A percentile compares a stretch with the other conserved stretches of the same genome.
phyloP scores from a whole-genome alignment of 2,888 invertebrate genomes.

The Ceramica pisi region DNA sequence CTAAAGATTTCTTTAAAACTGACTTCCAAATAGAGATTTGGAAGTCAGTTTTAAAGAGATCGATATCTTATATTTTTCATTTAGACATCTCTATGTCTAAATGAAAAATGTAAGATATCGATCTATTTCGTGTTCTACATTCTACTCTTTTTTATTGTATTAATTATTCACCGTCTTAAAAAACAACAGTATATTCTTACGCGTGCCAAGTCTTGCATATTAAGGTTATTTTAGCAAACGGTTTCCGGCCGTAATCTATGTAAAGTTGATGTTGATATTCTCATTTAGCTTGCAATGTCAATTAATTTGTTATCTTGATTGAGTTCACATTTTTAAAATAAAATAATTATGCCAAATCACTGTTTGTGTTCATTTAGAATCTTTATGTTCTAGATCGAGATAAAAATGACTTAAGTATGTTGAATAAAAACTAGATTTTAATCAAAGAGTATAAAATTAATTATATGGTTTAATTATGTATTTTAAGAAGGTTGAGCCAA shows the following conservation, averaged over 20 bases:
- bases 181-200: slow-evolving; percentile 1
- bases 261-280: slow-evolving; percentile 17
- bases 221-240: slow-evolving; percentile 4
- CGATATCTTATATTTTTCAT: too few relatives aligned
- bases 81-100: too few relatives aligned
- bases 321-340: slow-evolving; percentile 29
- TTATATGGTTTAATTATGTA: neutral
- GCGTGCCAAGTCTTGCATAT: slow-evolving; percentile 6
- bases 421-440: slow-evolving; percentile 22
- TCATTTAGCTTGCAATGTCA: slow-evolving; percentile 12
- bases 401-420: slow-evolving; percentile 14
- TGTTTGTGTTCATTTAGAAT: slow-evolving; percentile 31
- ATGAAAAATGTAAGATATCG: neutral
- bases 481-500: neutral
- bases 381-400: slow-evolving; percentile 26
- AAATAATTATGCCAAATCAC: slow-evolving; percentile 23
- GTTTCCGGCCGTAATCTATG: slow-evolving; percentile 19
- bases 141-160: neutral
- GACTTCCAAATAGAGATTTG: too few relatives aligned
- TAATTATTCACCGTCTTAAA: neutral
- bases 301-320: slow-evolving; percentile 37
- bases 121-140: neutral
- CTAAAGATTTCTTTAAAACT: too few relatives aligned
- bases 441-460: slow-evolving; percentile 13
- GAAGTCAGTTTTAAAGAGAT: too few relatives aligned